phyloP scores from a whole-genome alignment of 1,140 invertebrate species.

The Aphidius gifuensis region DNA sequence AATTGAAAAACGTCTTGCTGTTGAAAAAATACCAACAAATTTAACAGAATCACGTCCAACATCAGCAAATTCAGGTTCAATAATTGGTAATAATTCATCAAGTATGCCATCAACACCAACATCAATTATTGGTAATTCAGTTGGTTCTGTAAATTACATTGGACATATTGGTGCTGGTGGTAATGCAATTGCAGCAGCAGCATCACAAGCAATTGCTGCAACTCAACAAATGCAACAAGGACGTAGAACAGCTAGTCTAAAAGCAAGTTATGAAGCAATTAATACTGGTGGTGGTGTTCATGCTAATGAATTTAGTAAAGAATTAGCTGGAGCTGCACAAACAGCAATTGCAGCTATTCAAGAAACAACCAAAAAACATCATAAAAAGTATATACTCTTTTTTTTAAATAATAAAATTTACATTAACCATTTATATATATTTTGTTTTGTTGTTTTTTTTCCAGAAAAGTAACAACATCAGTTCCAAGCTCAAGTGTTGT shows the following conservation, averaged over 20 bases:
- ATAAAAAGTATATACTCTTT: constrained; percentile 59
- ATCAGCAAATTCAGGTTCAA: constrained; percentile 49
- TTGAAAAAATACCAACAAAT: constrained; percentile 47
- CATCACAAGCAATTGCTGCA: constrained; percentile 92
- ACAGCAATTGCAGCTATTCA: constrained; percentile 74
- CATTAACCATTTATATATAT: background rate
- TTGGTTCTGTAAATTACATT: constrained; percentile 59
- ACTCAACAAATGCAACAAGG: constrained; percentile 97
- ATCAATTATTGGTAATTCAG: constrained; percentile 48
- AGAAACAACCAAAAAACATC: constrained; percentile 65
- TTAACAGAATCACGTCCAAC: constrained; percentile 48
- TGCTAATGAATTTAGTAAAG: constrained; percentile 60
- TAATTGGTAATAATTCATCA: constrained; percentile 34
- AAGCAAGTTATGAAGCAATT: constrained; percentile 91
- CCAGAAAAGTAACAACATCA: constrained; percentile 49
- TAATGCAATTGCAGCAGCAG: constrained; percentile 89
- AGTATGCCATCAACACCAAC: constrained; percentile 40
- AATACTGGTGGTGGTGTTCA: constrained; percentile 61
- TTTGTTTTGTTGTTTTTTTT: constrained; percentile 17
- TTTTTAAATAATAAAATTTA: background rate
- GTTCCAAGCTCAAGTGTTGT: constrained; percentile 49
- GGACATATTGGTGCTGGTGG: constrained; percentile 74
- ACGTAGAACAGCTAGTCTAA: constrained; percentile 86
- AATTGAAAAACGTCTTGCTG: constrained; percentile 47
- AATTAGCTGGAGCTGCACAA: constrained; percentile 74